phyloP scores from a whole-genome alignment of 2,797 vertebrate species.

The Lagorchestes hirsutus region DNA sequence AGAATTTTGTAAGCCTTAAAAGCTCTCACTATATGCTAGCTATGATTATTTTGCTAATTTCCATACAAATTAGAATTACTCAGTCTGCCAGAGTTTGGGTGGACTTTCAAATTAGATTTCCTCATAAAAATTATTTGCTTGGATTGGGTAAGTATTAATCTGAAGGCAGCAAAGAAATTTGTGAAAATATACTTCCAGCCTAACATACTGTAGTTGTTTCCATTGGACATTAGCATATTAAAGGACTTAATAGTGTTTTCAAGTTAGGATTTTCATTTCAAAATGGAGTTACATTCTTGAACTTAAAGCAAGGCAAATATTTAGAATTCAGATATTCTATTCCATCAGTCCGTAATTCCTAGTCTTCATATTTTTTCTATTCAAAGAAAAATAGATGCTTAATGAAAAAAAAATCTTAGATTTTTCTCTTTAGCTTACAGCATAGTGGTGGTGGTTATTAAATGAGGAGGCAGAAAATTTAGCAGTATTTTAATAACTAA shows the following conservation, averaged over 20 bases:
- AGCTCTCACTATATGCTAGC: background rate
- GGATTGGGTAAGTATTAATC: background rate
- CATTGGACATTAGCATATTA: slow-evolving; percentile 32
- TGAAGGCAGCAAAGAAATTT: slow-evolving; percentile 24
- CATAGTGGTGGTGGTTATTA: background rate
- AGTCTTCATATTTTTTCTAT: slow-evolving; percentile 14
- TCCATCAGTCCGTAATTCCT: background rate
- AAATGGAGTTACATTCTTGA: slow-evolving; percentile 19
- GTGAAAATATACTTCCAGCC: background rate
- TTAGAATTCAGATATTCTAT: slow-evolving; percentile 11
- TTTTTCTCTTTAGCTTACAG: background rate
- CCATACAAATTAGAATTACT: background rate
- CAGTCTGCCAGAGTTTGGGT: background rate
- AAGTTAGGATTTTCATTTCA: slow-evolving; percentile 7
- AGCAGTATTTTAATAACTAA: background rate
- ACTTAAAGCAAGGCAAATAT: slow-evolving; percentile 37
- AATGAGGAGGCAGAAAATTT: background rate
- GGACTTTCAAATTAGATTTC: slow-evolving; percentile 48
- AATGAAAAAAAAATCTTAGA: background rate
- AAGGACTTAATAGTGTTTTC: slow-evolving; percentile 20
- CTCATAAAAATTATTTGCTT: slow-evolving; percentile 15
- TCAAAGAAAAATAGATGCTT: slow-evolving; percentile 3
- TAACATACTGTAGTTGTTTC: background rate
- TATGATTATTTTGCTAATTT: background rate
- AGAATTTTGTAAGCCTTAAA: slow-evolving; percentile 28